Percentiles rank a stretch among this genome's conserved stretches.
These are phyloP conservation scores for Perithous albicinctus DNA, from an alignment of 2,888 invertebrate species.

Conservation along the genomic window DNA sequence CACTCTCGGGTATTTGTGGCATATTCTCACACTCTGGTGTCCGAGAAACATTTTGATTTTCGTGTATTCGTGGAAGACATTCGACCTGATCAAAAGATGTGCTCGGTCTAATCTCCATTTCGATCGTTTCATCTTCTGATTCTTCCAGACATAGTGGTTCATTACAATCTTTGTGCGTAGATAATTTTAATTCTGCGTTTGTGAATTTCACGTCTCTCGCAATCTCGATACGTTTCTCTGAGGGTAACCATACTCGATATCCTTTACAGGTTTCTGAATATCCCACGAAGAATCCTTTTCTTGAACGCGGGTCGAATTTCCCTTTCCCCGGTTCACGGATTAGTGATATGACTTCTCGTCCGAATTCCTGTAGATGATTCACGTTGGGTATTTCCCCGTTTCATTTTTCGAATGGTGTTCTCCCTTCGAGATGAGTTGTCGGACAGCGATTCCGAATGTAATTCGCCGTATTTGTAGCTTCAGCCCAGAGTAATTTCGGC, in stretches of 20 bases:
- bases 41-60: not conserved
- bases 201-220: not conserved
- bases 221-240: not conserved
- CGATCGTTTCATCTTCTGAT: not conserved
- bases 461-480: not conserved
- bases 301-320: not conserved
- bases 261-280: conserved; percentile 12
- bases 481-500: conserved; percentile 9
- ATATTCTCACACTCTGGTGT: not conserved
- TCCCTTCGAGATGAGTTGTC: not conserved
- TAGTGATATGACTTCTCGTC: not conserved
- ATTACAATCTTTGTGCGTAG: not conserved
- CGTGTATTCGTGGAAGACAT: not conserved
- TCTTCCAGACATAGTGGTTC: not conserved
- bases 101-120: not conserved
- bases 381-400: not conserved
- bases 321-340: not conserved
- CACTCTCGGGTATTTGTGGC: not conserved
- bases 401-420: not conserved
- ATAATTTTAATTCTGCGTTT: not conserved
- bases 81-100: not conserved
- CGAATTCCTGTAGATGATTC: not conserved
- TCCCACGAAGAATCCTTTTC: not conserved
- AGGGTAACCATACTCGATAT: conserved; percentile 29
- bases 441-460: not conserved